A percentile compares a stretch with the other conserved stretches of the same genome.
Conservation (phyloP, 2,797 vertebrate genomes). For the Malurus leucopterus region DNA sequence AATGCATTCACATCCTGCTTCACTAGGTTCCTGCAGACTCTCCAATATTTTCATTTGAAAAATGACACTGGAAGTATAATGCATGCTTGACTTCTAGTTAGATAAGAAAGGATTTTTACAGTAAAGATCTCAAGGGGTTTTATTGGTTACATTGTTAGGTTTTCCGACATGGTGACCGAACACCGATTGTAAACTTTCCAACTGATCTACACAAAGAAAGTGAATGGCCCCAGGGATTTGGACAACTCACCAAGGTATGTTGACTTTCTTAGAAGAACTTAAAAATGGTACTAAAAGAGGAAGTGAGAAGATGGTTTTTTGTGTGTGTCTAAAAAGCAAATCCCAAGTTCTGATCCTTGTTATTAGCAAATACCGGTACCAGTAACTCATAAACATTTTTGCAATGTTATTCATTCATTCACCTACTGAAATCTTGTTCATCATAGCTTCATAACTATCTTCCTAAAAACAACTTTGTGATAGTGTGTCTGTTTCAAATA, state of each 20-base stretch:
- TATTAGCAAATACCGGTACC: neutral
- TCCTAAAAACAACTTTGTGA: neutral
- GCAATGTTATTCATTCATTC: neutral
- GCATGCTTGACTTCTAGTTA: neutral
- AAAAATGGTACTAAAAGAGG: neutral
- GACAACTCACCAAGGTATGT: slow-evolving; percentile 87
- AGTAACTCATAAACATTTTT: neutral
- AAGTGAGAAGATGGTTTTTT: neutral
- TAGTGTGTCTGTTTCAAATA: neutral
- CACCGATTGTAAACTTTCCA: slow-evolving; percentile 83
- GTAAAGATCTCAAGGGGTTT: neutral
- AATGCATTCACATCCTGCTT: neutral
- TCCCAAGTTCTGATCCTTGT: neutral
- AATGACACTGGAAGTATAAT: neutral
- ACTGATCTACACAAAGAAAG: slow-evolving; percentile 83
- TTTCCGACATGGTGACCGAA: slow-evolving; percentile 90
- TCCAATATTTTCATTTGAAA: neutral
- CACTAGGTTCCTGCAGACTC: neutral
- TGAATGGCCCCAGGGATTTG: slow-evolving; percentile 90
- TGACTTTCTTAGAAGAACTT: neutral
- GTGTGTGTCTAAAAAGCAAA: neutral
- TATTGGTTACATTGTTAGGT: slow-evolving; percentile 65
- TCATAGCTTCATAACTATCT: neutral
- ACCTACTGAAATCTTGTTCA: neutral
- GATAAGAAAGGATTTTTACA: neutral